A percentile compares a stretch with the other conserved stretches of the same genome.
These are phyloP conservation scores for Zaprionus taronus DNA, from an alignment of 1,140 invertebrate species.

Conservation along the genomic window DNA sequence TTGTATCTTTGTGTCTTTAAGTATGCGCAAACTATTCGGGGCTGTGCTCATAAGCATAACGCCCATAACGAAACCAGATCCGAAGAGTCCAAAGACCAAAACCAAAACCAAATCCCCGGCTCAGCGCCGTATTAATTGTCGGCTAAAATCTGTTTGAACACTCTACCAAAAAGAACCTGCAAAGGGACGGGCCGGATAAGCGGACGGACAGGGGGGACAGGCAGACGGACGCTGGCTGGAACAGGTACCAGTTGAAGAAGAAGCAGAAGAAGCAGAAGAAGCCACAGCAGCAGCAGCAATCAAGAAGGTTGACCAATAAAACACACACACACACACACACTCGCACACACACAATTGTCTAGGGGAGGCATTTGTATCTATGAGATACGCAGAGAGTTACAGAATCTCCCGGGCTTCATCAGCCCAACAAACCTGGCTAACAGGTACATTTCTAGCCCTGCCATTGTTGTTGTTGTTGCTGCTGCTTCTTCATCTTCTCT, in stretches of 20 bases:
- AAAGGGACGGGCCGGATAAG: slow-evolving; percentile 44
- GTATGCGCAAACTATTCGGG: slow-evolving; percentile 39
- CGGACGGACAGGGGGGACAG: background rate
- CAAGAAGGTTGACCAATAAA: slow-evolving; percentile 75
- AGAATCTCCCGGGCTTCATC: slow-evolving; percentile 16
- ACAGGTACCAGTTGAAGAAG: slow-evolving; percentile 60
- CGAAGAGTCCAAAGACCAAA: slow-evolving; percentile 11
- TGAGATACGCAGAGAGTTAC: slow-evolving; percentile 43
- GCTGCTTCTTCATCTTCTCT: background rate
- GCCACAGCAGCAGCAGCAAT: slow-evolving; percentile 36
- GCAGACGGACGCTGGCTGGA: slow-evolving; percentile 25
- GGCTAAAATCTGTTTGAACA: slow-evolving; percentile 78
- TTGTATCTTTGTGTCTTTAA: slow-evolving; percentile 53
- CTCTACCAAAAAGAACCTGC: slow-evolving; percentile 34
- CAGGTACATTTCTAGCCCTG: slow-evolving; percentile 49
- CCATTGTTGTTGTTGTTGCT: slow-evolving; percentile 8
- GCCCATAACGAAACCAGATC: slow-evolving; percentile 59
- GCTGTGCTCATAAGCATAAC: slow-evolving; percentile 64
- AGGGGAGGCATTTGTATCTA: slow-evolving; percentile 15
- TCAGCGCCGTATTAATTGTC: slow-evolving; percentile 75
- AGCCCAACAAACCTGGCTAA: slow-evolving; percentile 38
- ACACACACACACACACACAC: slow-evolving; percentile 41
- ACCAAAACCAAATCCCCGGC: slow-evolving; percentile 42
- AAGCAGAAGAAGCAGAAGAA: background rate
- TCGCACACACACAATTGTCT: slow-evolving; percentile 29